Base-by-base conservation (phyloP, 2,797 vertebrate species). In the Telmatherina bonti region DNA sequence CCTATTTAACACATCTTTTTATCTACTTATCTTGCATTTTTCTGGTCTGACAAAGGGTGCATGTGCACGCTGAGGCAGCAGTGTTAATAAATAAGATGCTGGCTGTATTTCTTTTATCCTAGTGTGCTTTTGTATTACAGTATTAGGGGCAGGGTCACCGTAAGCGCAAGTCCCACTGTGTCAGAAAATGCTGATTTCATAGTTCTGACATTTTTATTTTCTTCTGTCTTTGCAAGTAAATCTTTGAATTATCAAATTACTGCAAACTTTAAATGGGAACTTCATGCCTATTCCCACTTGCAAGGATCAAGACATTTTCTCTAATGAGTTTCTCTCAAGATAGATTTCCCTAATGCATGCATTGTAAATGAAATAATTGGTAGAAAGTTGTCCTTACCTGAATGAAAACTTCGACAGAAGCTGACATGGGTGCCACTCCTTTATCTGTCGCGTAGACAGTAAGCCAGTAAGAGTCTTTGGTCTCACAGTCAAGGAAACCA, bases 331-430 rank as follows among this genome's bases (percentile, higher is more conserved):
- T 26, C 24, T 27, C 24, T 72, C 66, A 33, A 33, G 33, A 33
- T 9, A 33, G 7, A 15, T 7, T 26, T 52, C 24, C 16, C 24
- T 72, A 70, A 36, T 27, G 54, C 53, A 81, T 66, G 62, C 52
- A 62, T n/a, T 43, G 49, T 27, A 52, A 35, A 26, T 33, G 22
- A 31, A 3, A 31, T 8, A 22, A 10, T 11, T 2, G n/a, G 30
- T 8, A 55, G 12, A 7, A 52, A 38, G 41, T 15, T 6, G 24
- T 24, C 26, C 7, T 33, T 88, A 93, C 93, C 92, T 97, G 96
- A 64, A 99, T 95, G 84, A 97, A 99, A 89, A 99, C 95, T 82
- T 99, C 96, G 0, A 97, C 93, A n/a, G 96, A 96, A 30, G 95
- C 89, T 61, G 96, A 98, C 62, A 97, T 94, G 0, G 97, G 96